Evolutionary conservation across 2,888 invertebrate genomes (phyloP), one percentile per base, ranked within the genome.

Genomic region (Pollenia amentaria): DNA sequence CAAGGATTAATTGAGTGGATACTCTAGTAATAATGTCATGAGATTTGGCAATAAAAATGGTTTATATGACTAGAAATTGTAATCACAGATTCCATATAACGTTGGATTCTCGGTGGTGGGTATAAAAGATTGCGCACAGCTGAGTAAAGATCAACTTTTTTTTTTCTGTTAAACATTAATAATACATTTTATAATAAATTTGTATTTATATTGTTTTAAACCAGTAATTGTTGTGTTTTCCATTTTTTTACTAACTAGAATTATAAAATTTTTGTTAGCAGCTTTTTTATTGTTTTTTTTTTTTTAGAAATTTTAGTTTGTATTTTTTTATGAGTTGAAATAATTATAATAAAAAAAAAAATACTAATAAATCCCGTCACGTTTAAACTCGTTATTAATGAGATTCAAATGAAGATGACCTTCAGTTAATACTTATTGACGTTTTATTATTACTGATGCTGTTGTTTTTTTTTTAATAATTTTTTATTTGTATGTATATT

Each of bases 321-420:
- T 72, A 72, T 64, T 51, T 76, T n/a, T 21, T 64, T 80, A 64
- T 16, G 14, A 53, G 44, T 18, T 53, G 44, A n/a, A 38, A 46
- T 18, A 16, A 48, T 78, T 46, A 44, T 42, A 60, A 40, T 51
- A 67, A n/a, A 46, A 65, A 48, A 16, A 53, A 64, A 60, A 40
- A 73, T 40, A 60, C 64, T 64, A 53, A 55, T 65, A 51, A 84
- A 75, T 79, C 84, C 76, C 62, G 62, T 81, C 87, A 87, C 80
- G 84, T 84, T 87, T 86, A 87, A 87, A 87, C 87, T 84, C 77
- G 87, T 78, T 84, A 69, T 64, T 84, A 84, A 77, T 87, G 87
- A 84, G 80, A 84, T 87, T 81, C 84, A 87, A 84, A 87, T 84
- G 84, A 84, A 77, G 80, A 77, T 84, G 87, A 44, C 87, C 87